A percentile compares a stretch with the other conserved stretches of the same genome.
These are phyloP conservation scores for Pseudoips prasinana DNA, from an alignment of 2,888 invertebrate species.

Conservation along the genomic window DNA sequence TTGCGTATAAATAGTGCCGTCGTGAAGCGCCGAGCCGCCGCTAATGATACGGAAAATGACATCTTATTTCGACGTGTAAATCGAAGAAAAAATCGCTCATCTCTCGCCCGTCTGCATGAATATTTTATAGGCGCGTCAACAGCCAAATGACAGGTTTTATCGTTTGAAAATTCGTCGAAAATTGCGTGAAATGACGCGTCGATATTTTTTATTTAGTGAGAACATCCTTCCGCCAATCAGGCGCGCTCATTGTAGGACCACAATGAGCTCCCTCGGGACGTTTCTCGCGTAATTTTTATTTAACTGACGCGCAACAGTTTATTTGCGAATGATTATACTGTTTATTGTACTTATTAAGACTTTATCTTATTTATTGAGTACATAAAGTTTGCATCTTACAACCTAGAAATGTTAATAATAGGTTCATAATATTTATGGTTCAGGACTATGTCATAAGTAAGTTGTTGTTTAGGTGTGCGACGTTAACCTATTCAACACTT, in stretches of 20 bases:
- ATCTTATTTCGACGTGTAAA: constrained; percentile 81
- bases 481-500: no score
- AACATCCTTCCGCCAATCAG: constrained; percentile 82
- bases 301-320: constrained; percentile 74
- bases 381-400: not conserved
- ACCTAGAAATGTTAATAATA: no score
- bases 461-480: no score
- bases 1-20: constrained; percentile 81
- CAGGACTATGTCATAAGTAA: no score
- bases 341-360: constrained; percentile 20
- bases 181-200: constrained; percentile 80
- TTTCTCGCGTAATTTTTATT: constrained; percentile 73
- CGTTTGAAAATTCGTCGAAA: constrained; percentile 81
- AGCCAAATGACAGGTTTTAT: constrained; percentile 82
- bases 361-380: not conserved
- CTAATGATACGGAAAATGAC: constrained; percentile 83
- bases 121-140: constrained; percentile 82
- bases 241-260: constrained; percentile 72
- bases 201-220: constrained; percentile 82
- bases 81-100: constrained; percentile 82
- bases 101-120: constrained; percentile 78
- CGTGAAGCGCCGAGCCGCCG: constrained; percentile 71
- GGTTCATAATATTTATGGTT: no score
- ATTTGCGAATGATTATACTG: constrained; percentile 50
- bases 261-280: constrained; percentile 74